Percentiles rank a stretch among this genome's conserved stretches.
Conservation (phyloP, 2,888 invertebrate genomes). For the Eueremaeus valkanovi region DNA sequence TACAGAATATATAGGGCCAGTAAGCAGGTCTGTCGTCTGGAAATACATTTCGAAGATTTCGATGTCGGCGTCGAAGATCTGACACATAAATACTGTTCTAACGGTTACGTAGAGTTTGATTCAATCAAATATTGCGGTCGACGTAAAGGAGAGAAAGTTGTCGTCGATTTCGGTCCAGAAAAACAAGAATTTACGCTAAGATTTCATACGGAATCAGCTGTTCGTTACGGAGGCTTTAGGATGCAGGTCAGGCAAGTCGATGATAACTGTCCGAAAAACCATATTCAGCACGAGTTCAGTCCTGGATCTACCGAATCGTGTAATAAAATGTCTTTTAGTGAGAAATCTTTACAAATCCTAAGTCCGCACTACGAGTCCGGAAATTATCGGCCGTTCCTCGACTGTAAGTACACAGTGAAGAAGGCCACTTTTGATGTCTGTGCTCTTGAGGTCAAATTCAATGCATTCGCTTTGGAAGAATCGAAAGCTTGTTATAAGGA, state of each 20-base stretch:
- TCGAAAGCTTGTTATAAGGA: conserved; percentile 48
- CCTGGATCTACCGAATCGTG: conserved; percentile 35
- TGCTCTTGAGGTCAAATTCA: conserved; percentile 47
- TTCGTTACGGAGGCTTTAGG: conserved; percentile 44
- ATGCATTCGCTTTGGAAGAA: conserved; percentile 47
- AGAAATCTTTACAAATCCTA: conserved; percentile 44
- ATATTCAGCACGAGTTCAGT: conserved; percentile 25
- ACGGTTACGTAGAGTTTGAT: conserved; percentile 47
- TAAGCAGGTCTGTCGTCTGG: conserved; percentile 45
- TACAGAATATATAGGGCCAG: conserved; percentile 44
- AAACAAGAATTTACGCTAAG: conserved; percentile 41
- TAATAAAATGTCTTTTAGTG: conserved; percentile 34
- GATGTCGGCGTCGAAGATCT: conserved; percentile 45
- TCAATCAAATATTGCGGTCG: conserved; percentile 43
- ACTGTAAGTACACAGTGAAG: conserved; percentile 46
- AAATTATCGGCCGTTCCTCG: conserved; percentile 45
- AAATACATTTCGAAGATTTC: conserved; percentile 46
- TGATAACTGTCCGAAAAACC: conserved; percentile 31
- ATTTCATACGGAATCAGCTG: conserved; percentile 45
- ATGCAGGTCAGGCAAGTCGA: conserved; percentile 45
- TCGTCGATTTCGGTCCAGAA: conserved; percentile 44
- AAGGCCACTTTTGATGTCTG: conserved; percentile 46
- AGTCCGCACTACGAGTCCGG: conserved; percentile 45
- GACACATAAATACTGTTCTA: conserved; percentile 41
- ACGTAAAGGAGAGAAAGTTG: conserved; percentile 39